Evolutionary conservation across 2,888 invertebrate genomes (phyloP), one percentile per base, ranked within the genome.

Genomic region (Byasa hedistus): DNA sequence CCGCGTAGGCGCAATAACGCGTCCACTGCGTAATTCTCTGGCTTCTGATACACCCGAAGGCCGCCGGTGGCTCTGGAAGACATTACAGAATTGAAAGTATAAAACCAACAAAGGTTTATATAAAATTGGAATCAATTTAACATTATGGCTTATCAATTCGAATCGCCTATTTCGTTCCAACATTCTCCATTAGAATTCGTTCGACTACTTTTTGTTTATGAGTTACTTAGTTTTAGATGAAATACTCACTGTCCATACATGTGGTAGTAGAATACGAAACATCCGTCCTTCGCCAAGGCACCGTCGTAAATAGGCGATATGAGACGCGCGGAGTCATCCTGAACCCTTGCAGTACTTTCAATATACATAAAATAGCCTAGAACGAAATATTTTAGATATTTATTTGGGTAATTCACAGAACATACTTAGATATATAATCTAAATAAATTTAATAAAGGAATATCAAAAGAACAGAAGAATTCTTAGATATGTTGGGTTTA

Each of bases 331-430:
- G 94, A 93, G 69, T 95, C 94, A 73, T 95, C 94, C 56, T 86
- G 87, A 19, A 87, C 73, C 19, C 93, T 86, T 0, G 93, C 91
- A 0, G 96, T 94, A 21, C 96, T 94, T 78, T 98, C 97, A 69
- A 97, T 94, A 74, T 96, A 96, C 93, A 98, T 94, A 82, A 96
- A 98, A 76, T 95, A 93, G 0, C 97, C 97, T 93, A 87, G 69
- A 89, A 87, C 72, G 24, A 58, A 10, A n/a, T 10, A 10, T 32
- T 32, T 32, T 32, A 0, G 7, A 32, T 32, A 10, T 32, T 32
- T 8, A 3, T 32, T 32, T 32, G 8, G 1, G 32, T 10, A 10
- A 32, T 27, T 27, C 27, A 27, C 32, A 32, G 10, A 32, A 7
- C 8, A 7, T 10, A 32, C 10, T 32, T 32, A 32, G 7, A 10